Percentiles rank a stretch among this genome's conserved stretches.
Evolutionary conservation across 1,140 invertebrate genomes (phyloP).

Genomic region (Ptiloglossa arizonensis): DNA sequence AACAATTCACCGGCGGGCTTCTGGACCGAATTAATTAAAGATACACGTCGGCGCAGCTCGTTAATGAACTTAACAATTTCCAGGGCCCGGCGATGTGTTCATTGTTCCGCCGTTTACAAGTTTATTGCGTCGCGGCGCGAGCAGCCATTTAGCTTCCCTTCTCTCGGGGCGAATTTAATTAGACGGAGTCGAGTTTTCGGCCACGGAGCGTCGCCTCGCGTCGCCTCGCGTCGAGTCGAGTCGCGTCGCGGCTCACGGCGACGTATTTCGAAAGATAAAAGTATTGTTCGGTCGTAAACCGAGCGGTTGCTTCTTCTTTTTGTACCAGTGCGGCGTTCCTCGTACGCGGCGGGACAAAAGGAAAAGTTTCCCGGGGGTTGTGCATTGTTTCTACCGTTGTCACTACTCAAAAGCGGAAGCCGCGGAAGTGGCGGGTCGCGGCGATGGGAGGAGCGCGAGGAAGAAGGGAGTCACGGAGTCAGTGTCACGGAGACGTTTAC

Average conservation of each 20-base stretch:
- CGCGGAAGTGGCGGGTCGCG: constrained; percentile 31
- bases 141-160: neutral
- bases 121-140: constrained; percentile 28
- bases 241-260: too few relatives aligned
- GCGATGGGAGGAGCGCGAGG: neutral
- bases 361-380: constrained; percentile 32
- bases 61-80: constrained; percentile 26
- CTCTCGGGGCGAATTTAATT: constrained; percentile 15
- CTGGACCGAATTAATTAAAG: constrained; percentile 21
- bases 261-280: constrained; percentile 42
- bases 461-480: too few relatives aligned
- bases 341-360: constrained; percentile 38
- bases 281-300: constrained; percentile 46
- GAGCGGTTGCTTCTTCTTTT: constrained; percentile 32
- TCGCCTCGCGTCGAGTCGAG: neutral
- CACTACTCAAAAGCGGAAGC: constrained; percentile 50
- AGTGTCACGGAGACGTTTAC: constrained; percentile 54
- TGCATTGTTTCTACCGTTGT: constrained; percentile 59
- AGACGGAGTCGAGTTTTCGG: neutral
- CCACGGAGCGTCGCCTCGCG: neutral
- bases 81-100: neutral
- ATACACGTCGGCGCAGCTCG: neutral
- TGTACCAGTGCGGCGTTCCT: constrained; percentile 6
- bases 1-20: neutral
- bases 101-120: constrained; percentile 25